Evolutionary conservation across 2,888 invertebrate genomes (phyloP), one percentile per base, ranked within the genome.

Genomic region (Strigamia crassipes): DNA sequence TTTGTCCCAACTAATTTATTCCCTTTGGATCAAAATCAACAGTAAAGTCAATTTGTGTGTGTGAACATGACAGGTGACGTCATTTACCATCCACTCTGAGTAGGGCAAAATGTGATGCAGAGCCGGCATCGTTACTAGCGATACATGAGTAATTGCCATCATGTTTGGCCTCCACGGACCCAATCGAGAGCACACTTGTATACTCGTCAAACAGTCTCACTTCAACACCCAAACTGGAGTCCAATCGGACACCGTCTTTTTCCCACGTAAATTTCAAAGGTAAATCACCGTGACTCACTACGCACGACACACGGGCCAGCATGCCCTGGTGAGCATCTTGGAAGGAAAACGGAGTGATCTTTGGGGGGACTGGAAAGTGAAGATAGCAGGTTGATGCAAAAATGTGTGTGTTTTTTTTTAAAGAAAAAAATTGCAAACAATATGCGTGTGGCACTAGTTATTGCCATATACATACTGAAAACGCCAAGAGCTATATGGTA

Each of bases 251-350:
- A 82, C 91, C 91, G 86, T 94, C 93, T 87, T 93, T 92, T 86
- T 91, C 91, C 95, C 95, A 96, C 80, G 90, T 90, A 83, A 95
- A 92, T 84, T 90, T 91, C 83, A 96, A 90, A 1, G 95, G 95
- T 85, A 92, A 91, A 88, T 95, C 95, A 83, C 95, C 94, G 87
- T 93, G 93, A 84, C 90, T 91, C 79, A 93, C 90, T 80, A 92
- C 92, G 88, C 94, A 94, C 83, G 92, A 90, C 83, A 93, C 90
- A 56, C 92, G 92, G 12, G 83, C 83, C 46, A 81, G 42, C 21
- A 83, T 81, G 41, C 83, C 83, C 78, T 83, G 81, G 12, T 83
- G 82, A 18, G 80, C 83, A 34, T 81, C 82, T 83, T 83, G 82
- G 78, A 83, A 83, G 34, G 82, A 82, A 81, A 83, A 83, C 42